These are phyloP conservation scores for Andrena flavipes DNA, from an alignment of 2,888 invertebrate genomes.

Conservation along the genomic window DNA sequence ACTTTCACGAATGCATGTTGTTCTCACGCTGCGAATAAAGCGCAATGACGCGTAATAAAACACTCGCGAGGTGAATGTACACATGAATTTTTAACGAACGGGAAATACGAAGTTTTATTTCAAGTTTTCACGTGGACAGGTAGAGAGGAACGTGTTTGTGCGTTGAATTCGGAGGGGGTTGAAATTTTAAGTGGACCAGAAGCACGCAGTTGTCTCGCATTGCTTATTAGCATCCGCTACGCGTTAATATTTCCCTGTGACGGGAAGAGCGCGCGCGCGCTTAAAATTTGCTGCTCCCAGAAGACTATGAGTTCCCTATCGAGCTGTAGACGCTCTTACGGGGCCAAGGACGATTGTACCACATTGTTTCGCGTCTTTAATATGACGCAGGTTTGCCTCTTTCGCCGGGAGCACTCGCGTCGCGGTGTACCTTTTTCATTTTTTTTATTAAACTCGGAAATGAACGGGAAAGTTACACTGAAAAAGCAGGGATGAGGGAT, in stretches of 20 bases:
- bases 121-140: background rate
- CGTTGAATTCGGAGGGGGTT: background rate
- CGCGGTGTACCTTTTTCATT: slow-evolving; percentile 13
- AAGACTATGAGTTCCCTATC: slow-evolving; percentile 64
- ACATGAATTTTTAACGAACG: slow-evolving; percentile 10
- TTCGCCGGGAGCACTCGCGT: slow-evolving; percentile 29
- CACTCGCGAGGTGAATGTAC: background rate
- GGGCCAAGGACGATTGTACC: slow-evolving; percentile 74
- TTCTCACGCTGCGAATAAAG: background rate
- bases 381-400: slow-evolving; percentile 30
- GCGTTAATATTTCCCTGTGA: slow-evolving; percentile 47
- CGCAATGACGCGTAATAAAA: background rate
- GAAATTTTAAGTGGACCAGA: background rate
- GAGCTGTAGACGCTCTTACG: slow-evolving; percentile 56
- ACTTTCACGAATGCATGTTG: background rate
- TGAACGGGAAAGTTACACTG: slow-evolving; percentile 14
- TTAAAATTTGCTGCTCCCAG: slow-evolving; percentile 70
- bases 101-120: background rate
- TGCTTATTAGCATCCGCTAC: background rate
- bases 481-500: background rate
- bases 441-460: slow-evolving; percentile 16
- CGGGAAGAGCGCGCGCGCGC: slow-evolving; percentile 28
- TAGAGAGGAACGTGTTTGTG: background rate
- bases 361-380: slow-evolving; percentile 63
- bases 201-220: too few relatives aligned